Evolutionary conservation across 2,797 vertebrate genomes (phyloP).

Genomic region (Rhynchotus rufescens): DNA sequence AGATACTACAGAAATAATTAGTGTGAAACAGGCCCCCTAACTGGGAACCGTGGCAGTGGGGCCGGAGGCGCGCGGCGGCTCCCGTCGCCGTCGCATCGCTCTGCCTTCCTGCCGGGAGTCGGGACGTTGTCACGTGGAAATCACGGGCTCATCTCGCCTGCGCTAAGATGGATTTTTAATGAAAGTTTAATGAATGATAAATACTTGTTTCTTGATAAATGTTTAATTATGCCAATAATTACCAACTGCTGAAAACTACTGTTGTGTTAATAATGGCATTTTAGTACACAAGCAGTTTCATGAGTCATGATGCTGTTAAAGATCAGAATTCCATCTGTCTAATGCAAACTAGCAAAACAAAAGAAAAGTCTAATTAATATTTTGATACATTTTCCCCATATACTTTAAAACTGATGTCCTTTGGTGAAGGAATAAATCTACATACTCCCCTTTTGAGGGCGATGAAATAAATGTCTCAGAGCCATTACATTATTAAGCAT

Average conservation of each 20-base stretch:
- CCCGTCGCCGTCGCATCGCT: not conserved
- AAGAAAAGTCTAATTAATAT: slow-evolving; percentile 84
- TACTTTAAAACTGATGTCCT: slow-evolving; percentile 70
- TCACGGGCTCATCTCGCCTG: slow-evolving; percentile 82
- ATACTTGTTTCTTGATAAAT: slow-evolving; percentile 89
- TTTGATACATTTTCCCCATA: slow-evolving; percentile 81
- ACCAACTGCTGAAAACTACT: slow-evolving; percentile 89
- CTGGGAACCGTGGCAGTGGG: not conserved
- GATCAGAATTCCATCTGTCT: slow-evolving; percentile 85
- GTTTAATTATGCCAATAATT: slow-evolving; percentile 91
- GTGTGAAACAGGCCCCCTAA: slow-evolving; percentile 13
- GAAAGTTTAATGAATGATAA: slow-evolving; percentile 90
- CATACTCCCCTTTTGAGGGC: slow-evolving; percentile 41
- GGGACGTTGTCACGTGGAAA: slow-evolving; percentile 81
- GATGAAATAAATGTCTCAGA: slow-evolving; percentile 44
- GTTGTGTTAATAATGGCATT: slow-evolving; percentile 89
- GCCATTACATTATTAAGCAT: slow-evolving; percentile 48
- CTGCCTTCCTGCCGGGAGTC: slow-evolving; percentile 76
- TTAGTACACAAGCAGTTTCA: slow-evolving; percentile 83
- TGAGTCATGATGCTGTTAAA: slow-evolving; percentile 82
- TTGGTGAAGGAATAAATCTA: slow-evolving; percentile 54
- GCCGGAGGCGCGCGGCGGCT: no score
- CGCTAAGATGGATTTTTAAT: slow-evolving; percentile 86
- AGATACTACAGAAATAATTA: not conserved
- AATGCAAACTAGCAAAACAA: slow-evolving; percentile 82